Evolutionary conservation across 2,888 invertebrate species (phyloP).

Genomic region (Notodromas monacha): DNA sequence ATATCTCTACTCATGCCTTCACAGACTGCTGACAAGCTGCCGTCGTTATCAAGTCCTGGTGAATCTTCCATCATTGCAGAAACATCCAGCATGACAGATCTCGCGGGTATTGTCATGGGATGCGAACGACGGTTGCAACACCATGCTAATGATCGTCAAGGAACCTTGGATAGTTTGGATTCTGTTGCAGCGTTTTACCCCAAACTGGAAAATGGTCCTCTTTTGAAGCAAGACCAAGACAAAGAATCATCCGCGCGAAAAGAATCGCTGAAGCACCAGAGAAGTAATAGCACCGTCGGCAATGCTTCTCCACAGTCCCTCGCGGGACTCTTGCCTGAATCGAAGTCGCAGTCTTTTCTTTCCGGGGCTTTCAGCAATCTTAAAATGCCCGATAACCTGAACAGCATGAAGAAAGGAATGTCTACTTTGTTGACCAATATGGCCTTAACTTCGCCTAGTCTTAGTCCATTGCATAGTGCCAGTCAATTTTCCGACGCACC

Average conservation of each 20-base stretch:
- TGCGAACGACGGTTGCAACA: too few species aligned
- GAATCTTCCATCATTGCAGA: neutral
- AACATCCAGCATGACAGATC: constrained; percentile 1
- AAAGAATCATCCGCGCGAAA: neutral
- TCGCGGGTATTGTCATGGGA: too few species aligned
- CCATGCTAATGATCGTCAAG: too few species aligned
- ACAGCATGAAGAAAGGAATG: neutral
- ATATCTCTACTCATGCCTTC: neutral
- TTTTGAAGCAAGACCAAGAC: neutral
- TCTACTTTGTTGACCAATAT: neutral
- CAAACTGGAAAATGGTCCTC: constrained; percentile 1
- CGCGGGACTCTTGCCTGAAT: neutral
- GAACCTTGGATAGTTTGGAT: constrained; percentile 1
- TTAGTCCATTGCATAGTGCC: too few species aligned
- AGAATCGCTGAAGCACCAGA: neutral
- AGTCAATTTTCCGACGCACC: too few species aligned
- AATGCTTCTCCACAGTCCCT: too few species aligned
- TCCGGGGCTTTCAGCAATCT: neutral
- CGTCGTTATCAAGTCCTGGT: too few species aligned
- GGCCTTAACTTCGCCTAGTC: too few species aligned
- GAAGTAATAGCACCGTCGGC: too few species aligned
- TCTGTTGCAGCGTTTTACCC: too few species aligned
- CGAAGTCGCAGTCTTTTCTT: neutral
- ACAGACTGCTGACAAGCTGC: neutral
- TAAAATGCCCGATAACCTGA: neutral